Conservation (phyloP, 2,888 invertebrate species). For the Ceratothoa steindachneri region DNA sequence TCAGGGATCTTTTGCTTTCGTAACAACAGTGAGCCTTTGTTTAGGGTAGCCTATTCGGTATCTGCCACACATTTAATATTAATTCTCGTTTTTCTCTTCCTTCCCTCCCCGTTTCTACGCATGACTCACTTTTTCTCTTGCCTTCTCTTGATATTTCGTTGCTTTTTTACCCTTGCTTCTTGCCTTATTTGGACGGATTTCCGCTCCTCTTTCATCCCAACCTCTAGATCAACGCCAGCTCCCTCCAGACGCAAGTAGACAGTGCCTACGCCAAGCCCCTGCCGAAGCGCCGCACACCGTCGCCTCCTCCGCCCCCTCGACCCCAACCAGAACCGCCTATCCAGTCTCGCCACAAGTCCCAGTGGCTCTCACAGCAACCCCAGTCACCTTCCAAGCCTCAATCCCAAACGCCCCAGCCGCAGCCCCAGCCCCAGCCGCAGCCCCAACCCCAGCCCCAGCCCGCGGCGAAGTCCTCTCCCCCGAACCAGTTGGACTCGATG, state of each 20-base stretch:
- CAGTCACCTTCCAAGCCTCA: not conserved
- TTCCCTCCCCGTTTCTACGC: not conserved
- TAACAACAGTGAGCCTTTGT: no score
- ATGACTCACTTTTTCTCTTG: not conserved
- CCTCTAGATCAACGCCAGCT: conserved; percentile 60
- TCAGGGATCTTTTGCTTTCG: no score
- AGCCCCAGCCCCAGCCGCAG: conserved; percentile 17
- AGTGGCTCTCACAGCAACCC: not conserved
- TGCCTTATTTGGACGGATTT: not conserved
- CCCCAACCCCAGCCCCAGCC: conserved; percentile 44
- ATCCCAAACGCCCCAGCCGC: not conserved
- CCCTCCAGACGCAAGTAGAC: conserved; percentile 64
- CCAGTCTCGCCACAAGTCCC: not conserved
- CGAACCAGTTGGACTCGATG: conserved; percentile 70
- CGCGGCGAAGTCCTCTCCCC: conserved; percentile 59
- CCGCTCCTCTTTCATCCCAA: not conserved
- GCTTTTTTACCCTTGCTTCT: not conserved
- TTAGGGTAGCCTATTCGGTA: no score
- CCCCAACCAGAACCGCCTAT: conserved; percentile 23
- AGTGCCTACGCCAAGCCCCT: conserved; percentile 67
- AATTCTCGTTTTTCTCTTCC: not conserved
- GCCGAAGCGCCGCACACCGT: conserved; percentile 53
- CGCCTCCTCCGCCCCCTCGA: conserved; percentile 21
- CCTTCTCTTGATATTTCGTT: not conserved
- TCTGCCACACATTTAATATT: no score